Percentiles rank a stretch among this genome's conserved stretches.
Evolutionary conservation across 2,888 invertebrate species (phyloP).

Genomic region (Agonopterix arenella): DNA sequence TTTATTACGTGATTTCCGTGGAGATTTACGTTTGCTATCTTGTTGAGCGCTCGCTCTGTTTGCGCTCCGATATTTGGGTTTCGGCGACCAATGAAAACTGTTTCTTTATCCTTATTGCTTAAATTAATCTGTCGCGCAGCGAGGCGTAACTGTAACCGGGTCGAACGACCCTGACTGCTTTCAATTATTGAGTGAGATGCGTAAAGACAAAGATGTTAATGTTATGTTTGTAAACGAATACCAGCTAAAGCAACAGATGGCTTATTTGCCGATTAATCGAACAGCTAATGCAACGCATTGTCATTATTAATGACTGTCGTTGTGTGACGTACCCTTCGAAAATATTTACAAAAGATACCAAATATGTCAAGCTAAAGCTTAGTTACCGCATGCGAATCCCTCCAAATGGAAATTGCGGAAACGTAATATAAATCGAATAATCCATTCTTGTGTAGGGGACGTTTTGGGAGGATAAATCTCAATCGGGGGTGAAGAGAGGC

Average conservation of each 20-base stretch:
- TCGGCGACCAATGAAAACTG: slow-evolving; percentile 25
- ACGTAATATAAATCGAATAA: slow-evolving; percentile 76
- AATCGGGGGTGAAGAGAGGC: slow-evolving; percentile 63
- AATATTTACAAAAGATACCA: slow-evolving; percentile 56
- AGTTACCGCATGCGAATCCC: slow-evolving; percentile 49
- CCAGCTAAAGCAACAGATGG: slow-evolving; percentile 53
- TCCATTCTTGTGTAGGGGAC: slow-evolving; percentile 64
- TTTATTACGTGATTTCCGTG: slow-evolving; percentile 42
- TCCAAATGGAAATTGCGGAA: slow-evolving; percentile 71
- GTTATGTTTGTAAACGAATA: slow-evolving; percentile 8
- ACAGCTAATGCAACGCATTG: slow-evolving; percentile 54
- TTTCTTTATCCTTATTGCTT: slow-evolving; percentile 18
- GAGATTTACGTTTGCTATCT: slow-evolving; percentile 37
- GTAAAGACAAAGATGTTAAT: slow-evolving; percentile 12
- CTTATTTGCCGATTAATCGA: slow-evolving; percentile 39
- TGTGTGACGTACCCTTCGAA: slow-evolving; percentile 51
- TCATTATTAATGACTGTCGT: slow-evolving; percentile 59
- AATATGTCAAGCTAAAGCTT: slow-evolving; percentile 51
- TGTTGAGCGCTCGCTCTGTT: slow-evolving; percentile 33
- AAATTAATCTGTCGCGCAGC: slow-evolving; percentile 18
- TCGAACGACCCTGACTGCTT: slow-evolving; percentile 12
- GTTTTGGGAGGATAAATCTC: slow-evolving; percentile 70
- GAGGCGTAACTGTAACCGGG: slow-evolving; percentile 25
- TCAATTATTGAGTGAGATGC: slow-evolving; percentile 1
- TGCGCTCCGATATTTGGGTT: slow-evolving; percentile 28